These are phyloP conservation scores for Drosophila dunni DNA, from an alignment of 1,140 invertebrate genomes.

Conservation along the genomic window DNA sequence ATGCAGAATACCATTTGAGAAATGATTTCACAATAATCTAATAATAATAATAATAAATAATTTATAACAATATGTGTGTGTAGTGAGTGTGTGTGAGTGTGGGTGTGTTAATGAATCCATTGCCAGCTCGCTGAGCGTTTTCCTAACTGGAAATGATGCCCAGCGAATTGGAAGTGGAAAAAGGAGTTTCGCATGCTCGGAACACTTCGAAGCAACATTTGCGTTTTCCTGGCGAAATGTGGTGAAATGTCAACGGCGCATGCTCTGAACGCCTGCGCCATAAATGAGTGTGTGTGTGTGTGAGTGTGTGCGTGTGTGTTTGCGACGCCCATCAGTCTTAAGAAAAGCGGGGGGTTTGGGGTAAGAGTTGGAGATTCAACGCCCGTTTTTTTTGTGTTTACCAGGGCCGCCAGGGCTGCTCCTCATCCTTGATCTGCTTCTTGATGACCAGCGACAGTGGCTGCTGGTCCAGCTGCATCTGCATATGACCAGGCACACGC, in stretches of 20 bases:
- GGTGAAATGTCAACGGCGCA: slow-evolving; percentile 54
- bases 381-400: slow-evolving; percentile 83
- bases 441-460: slow-evolving; percentile 89
- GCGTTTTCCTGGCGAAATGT: slow-evolving; percentile 77
- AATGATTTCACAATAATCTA: slow-evolving; percentile 52
- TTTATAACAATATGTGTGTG: slow-evolving; percentile 68
- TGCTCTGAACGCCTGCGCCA: slow-evolving; percentile 67
- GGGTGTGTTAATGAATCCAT: slow-evolving; percentile 37
- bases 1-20: slow-evolving; percentile 68
- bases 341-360: slow-evolving; percentile 56
- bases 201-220: slow-evolving; percentile 72
- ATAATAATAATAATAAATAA: slow-evolving; percentile 80
- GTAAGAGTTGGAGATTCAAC: slow-evolving; percentile 14
- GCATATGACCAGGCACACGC: slow-evolving; percentile 85
- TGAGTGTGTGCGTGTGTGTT: slow-evolving; percentile 47
- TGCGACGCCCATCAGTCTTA: slow-evolving; percentile 72
- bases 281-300: slow-evolving; percentile 38
- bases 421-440: slow-evolving; percentile 84
- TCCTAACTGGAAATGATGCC: neutral
- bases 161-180: slow-evolving; percentile 11
- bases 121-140: slow-evolving; percentile 42
- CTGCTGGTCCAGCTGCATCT: slow-evolving; percentile 87
- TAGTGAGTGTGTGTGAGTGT: slow-evolving; percentile 40
- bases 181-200: slow-evolving; percentile 58
- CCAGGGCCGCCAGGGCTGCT: slow-evolving; percentile 90